Conservation (phyloP, 2,888 invertebrate genomes). For the Spisula subtruncata region DNA sequence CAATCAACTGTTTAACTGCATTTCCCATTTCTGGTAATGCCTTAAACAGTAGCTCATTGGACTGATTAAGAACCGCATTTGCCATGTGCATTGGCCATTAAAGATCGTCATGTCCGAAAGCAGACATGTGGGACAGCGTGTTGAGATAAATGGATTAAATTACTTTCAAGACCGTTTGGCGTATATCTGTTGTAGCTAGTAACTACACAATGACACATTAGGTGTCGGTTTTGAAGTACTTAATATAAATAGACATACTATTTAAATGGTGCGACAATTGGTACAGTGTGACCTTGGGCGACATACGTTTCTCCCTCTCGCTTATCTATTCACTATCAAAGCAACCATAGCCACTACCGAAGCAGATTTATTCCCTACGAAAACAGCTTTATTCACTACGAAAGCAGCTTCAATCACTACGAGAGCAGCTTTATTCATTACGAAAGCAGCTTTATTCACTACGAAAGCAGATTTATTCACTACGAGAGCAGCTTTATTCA, state of each 20-base stretch:
- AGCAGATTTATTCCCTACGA: neutral
- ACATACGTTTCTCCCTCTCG: neutral
- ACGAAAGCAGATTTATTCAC: neutral
- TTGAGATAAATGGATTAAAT: constrained; percentile 13
- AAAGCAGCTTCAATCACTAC: too few species aligned
- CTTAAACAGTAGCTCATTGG: neutral
- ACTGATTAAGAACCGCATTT: neutral
- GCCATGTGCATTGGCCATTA: neutral
- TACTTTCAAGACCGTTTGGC: neutral
- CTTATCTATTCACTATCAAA: neutral
- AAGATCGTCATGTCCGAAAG: neutral
- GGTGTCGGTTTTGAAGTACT: neutral
- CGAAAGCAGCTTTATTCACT: neutral
- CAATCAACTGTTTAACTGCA: neutral
- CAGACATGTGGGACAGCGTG: neutral
- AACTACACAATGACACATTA: neutral
- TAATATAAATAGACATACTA: neutral
- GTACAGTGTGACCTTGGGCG: neutral
- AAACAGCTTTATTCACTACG: neutral
- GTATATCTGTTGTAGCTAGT: neutral
- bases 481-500: neutral
- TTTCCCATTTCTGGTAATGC: neutral
- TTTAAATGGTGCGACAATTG: neutral
- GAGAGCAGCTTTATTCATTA: neutral
- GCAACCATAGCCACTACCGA: too few species aligned